phyloP scores from a whole-genome alignment of 1,140 invertebrate genomes.

The Leptopilina boulardi region DNA sequence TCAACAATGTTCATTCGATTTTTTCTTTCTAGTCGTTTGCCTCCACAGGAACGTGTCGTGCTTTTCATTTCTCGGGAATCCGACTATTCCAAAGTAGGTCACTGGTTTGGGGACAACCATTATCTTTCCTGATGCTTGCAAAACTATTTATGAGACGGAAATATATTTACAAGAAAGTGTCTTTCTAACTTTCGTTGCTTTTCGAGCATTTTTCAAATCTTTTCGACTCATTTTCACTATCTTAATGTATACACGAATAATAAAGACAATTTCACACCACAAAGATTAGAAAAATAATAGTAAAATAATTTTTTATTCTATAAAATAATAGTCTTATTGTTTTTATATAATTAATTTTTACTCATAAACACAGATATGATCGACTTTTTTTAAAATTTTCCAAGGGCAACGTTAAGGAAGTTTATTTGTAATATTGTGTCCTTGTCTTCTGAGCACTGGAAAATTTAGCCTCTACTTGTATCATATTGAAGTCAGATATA shows the following conservation, averaged over 20 bases:
- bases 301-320: too few species aligned
- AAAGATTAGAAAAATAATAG: too few species aligned
- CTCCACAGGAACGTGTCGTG: slow-evolving; percentile 8
- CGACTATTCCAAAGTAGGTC: slow-evolving; percentile 18
- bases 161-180: slow-evolving; percentile 26
- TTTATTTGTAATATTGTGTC: too few species aligned
- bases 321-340: too few species aligned
- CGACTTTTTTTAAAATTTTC: neutral
- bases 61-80: slow-evolving; percentile 30
- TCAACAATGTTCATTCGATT: slow-evolving; percentile 29
- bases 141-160: slow-evolving; percentile 29
- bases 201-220: neutral
- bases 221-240: neutral
- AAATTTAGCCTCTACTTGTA: neutral
- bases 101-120: slow-evolving; percentile 25
- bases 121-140: slow-evolving; percentile 25
- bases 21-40: slow-evolving; percentile 26
- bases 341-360: too few species aligned
- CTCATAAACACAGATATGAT: too few species aligned
- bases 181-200: neutral
- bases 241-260: neutral
- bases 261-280: too few species aligned
- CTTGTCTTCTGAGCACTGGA: too few species aligned
- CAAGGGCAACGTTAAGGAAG: neutral
- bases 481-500: neutral